Conservation (phyloP, 2,113 vertebrate species). For the Heliornis fulica region DNA sequence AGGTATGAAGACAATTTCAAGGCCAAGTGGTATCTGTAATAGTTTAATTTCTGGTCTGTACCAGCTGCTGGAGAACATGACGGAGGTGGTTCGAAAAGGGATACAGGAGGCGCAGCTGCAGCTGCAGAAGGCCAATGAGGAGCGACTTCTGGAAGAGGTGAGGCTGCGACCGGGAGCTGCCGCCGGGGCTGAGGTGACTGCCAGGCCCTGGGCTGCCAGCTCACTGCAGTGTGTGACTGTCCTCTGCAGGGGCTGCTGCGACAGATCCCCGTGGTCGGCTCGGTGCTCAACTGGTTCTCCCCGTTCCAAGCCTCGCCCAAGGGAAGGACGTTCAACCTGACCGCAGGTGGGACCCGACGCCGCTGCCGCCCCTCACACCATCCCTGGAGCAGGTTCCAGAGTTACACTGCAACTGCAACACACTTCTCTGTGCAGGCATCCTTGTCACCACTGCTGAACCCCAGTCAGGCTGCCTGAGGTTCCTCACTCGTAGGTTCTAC, state of each 20-base stretch:
- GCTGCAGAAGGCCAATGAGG: slow-evolving; percentile 89
- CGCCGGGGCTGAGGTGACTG: background rate
- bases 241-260: slow-evolving; percentile 86
- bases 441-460: too few relatives aligned
- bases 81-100: slow-evolving; percentile 93
- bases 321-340: slow-evolving; percentile 90
- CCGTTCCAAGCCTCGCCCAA: slow-evolving; percentile 87
- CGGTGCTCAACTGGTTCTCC: slow-evolving; percentile 96
- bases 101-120: slow-evolving; percentile 93
- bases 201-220: fast-evolving
- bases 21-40: background rate
- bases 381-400: too few relatives aligned
- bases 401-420: too few relatives aligned
- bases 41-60: background rate
- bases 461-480: too few relatives aligned
- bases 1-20: background rate
- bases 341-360: slow-evolving; percentile 80
- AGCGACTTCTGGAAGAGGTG: slow-evolving; percentile 93
- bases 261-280: slow-evolving; percentile 92
- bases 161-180: background rate
- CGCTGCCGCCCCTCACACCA: too few relatives aligned
- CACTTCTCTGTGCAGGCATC: too few relatives aligned
- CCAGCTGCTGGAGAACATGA: slow-evolving; percentile 97
- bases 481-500: too few relatives aligned
- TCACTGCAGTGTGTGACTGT: background rate